Conservation (phyloP, 2,888 invertebrate species). For the Lithodes maja region DNA sequence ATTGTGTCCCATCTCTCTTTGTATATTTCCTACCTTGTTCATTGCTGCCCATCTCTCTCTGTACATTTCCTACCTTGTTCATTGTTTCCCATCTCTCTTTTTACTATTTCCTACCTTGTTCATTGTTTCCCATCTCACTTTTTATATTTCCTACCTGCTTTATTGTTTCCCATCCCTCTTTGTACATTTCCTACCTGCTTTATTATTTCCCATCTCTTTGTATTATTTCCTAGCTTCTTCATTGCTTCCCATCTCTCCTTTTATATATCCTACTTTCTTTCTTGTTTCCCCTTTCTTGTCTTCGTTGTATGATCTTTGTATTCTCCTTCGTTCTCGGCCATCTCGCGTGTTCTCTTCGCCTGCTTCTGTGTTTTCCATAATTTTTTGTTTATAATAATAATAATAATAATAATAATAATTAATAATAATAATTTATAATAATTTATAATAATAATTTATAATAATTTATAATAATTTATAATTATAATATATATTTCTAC, state of each 20-base stretch:
- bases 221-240: neutral
- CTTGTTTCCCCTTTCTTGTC: neutral
- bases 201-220: neutral
- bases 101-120: neutral
- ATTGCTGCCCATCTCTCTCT: neutral
- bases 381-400: too few relatives aligned
- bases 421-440: too few relatives aligned
- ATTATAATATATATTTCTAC: too few relatives aligned
- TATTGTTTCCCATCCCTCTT: neutral
- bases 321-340: too few relatives aligned
- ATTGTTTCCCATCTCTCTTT: neutral
- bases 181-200: neutral
- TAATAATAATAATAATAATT: too few relatives aligned
- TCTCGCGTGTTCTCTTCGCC: too few relatives aligned
- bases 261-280: neutral
- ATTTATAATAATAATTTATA: too few relatives aligned
- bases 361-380: too few relatives aligned
- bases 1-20: neutral
- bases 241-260: neutral
- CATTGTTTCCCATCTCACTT: neutral
- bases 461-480: too few relatives aligned
- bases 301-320: too few relatives aligned
- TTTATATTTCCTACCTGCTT: neutral
- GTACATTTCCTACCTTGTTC: neutral
- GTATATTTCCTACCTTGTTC: neutral